Percentiles rank a stretch among this genome's conserved stretches.
phyloP scores from a whole-genome alignment of 2,797 vertebrate species.

The Dallia pectoralis region DNA sequence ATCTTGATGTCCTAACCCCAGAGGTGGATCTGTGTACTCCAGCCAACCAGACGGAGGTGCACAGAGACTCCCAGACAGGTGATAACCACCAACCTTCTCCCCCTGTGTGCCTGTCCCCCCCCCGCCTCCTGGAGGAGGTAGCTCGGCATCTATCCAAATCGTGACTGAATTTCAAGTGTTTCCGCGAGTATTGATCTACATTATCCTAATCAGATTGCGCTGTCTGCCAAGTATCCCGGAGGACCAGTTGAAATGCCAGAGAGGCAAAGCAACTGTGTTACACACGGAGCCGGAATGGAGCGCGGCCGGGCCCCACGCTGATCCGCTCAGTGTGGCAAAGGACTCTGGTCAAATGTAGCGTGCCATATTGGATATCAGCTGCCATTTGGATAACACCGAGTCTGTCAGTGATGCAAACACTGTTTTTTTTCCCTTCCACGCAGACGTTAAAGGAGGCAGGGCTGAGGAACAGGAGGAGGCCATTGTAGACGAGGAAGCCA shows the following conservation, averaged over 20 bases:
- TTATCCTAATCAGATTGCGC: slow-evolving; percentile 29
- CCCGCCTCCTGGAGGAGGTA: background rate
- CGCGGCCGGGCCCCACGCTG: slow-evolving; percentile 16
- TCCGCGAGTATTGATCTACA: slow-evolving; percentile 19
- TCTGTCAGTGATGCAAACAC: slow-evolving; percentile 11
- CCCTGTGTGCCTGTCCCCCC: too few species aligned
- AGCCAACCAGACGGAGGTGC: slow-evolving; percentile 83
- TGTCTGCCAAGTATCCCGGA: slow-evolving; percentile 25
- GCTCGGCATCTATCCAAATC: slow-evolving; percentile 8
- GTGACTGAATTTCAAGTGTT: slow-evolving; percentile 22
- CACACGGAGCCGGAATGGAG: slow-evolving; percentile 20
- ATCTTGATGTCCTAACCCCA: slow-evolving; percentile 75
- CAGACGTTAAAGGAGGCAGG: slow-evolving; percentile 48
- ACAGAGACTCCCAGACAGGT: slow-evolving; percentile 79
- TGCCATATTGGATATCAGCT: background rate
- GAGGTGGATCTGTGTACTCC: slow-evolving; percentile 74
- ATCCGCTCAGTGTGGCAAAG: slow-evolving; percentile 8
- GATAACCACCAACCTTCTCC: slow-evolving; percentile 36
- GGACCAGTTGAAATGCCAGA: slow-evolving; percentile 16
- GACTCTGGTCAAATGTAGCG: background rate
- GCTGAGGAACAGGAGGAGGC: slow-evolving; percentile 75
- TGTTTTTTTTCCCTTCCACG: background rate
- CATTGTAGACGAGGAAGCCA: slow-evolving; percentile 93
- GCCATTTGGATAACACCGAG: background rate
- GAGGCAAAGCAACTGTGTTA: background rate